A percentile compares a stretch with the other conserved stretches of the same genome.
phyloP scores from a whole-genome alignment of 1,140 invertebrate genomes.

The Drosophila hydei region DNA sequence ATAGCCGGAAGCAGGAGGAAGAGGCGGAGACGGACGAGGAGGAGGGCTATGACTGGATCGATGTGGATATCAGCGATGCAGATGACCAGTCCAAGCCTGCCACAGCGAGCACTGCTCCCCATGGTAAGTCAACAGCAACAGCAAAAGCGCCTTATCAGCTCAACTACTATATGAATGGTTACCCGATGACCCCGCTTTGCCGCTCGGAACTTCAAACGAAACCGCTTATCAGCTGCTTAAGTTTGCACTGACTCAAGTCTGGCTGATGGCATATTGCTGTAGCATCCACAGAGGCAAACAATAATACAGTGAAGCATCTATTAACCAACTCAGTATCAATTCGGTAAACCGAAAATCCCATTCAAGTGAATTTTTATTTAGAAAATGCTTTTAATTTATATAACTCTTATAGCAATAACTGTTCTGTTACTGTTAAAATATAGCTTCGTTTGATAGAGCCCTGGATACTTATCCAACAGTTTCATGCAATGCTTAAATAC shows the following conservation, averaged over 20 bases:
- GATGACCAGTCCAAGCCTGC: constrained; percentile 31
- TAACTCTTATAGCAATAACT: too few species aligned
- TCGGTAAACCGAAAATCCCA: too few species aligned
- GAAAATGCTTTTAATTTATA: too few species aligned
- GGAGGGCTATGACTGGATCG: constrained; percentile 60
- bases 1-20: constrained; percentile 23
- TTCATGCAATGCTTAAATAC: too few species aligned
- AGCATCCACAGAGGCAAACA: too few species aligned
- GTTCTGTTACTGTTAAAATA: too few species aligned
- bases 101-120: constrained; percentile 36
- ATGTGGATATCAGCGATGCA: constrained; percentile 51
- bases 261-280: too few species aligned
- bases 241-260: neutral
- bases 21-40: constrained; percentile 44
- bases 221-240: constrained; percentile 32
- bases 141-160: constrained; percentile 35
- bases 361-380: too few species aligned
- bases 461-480: too few species aligned
- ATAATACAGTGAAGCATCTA: too few species aligned
- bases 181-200: constrained; percentile 35
- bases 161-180: neutral
- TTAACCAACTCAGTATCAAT: too few species aligned
- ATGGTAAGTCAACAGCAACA: constrained; percentile 48
- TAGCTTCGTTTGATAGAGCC: too few species aligned
- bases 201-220: constrained; percentile 42